Percentiles rank a stretch among this genome's conserved stretches.
Evolutionary conservation across 2,888 invertebrate genomes (phyloP).

Genomic region (Nomada ruficornis): DNA sequence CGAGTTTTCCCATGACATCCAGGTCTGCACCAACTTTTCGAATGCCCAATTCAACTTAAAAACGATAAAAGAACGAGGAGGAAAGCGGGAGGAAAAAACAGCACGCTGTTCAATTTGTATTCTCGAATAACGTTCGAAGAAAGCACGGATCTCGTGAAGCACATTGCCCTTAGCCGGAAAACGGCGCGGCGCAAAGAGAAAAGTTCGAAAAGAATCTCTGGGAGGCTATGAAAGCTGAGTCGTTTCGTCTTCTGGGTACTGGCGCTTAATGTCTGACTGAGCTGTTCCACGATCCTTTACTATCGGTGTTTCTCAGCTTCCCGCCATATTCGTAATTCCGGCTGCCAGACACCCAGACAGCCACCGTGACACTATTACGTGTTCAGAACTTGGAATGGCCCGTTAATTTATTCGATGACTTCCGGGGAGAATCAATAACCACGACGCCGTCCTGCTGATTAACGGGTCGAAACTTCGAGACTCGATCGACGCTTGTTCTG

Average conservation of each 20-base stretch:
- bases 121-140: slow-evolving; percentile 6
- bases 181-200: slow-evolving; percentile 24
- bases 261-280: slow-evolving; percentile 30
- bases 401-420: slow-evolving; percentile 60
- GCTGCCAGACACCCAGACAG: slow-evolving; percentile 39
- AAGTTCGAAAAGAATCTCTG: slow-evolving; percentile 44
- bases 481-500: neutral
- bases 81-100: neutral
- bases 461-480: slow-evolving; percentile 31
- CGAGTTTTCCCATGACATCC: neutral
- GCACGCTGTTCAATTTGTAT: slow-evolving; percentile 14
- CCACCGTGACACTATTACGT: slow-evolving; percentile 34
- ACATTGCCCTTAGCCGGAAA: slow-evolving; percentile 2
- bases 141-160: neutral
- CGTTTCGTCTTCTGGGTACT: slow-evolving; percentile 33
- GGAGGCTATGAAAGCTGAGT: slow-evolving; percentile 41
- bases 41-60: too few species aligned
- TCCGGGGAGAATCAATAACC: slow-evolving; percentile 47
- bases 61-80: neutral
- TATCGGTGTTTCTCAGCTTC: slow-evolving; percentile 45
- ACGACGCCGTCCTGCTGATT: slow-evolving; percentile 40
- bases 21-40: neutral
- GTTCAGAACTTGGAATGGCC: slow-evolving; percentile 28
- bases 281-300: slow-evolving; percentile 38
- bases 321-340: slow-evolving; percentile 43